Percentiles rank a stretch among this genome's conserved stretches.
Evolutionary conservation across 2,888 invertebrate genomes (phyloP).

Genomic region (Entomobrya multifasciata): DNA sequence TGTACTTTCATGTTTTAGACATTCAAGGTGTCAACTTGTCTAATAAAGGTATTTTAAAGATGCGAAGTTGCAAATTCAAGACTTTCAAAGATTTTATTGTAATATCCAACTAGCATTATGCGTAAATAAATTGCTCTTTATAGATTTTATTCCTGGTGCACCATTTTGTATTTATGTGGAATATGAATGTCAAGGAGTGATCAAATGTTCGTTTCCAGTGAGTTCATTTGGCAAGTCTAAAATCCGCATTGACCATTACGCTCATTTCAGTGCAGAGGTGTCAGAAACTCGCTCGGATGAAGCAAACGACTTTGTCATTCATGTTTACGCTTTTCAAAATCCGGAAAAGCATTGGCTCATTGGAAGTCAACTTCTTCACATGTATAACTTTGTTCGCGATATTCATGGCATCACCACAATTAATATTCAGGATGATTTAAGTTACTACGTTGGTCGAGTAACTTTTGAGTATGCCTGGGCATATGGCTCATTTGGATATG

Average conservation of each 20-base stretch:
- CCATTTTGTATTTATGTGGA: constrained; percentile 70
- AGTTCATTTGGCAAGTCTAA: constrained; percentile 32
- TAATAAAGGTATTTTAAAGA: constrained; percentile 42
- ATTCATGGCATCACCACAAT: constrained; percentile 70
- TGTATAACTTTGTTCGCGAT: constrained; percentile 70
- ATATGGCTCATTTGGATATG: constrained; percentile 73
- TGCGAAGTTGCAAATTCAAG: not conserved
- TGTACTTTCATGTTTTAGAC: constrained; percentile 74
- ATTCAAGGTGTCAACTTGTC: constrained; percentile 63
- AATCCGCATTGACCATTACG: constrained; percentile 73
- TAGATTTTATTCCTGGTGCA: constrained; percentile 65
- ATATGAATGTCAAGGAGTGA: constrained; percentile 67
- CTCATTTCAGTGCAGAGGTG: constrained; percentile 70
- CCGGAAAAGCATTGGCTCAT: constrained; percentile 73
- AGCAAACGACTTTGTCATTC: constrained; percentile 72
- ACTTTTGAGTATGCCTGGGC: constrained; percentile 69
- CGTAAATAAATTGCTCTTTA: not conserved
- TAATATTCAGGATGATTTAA: constrained; percentile 68
- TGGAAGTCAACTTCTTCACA: constrained; percentile 68
- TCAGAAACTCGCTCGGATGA: constrained; percentile 69
- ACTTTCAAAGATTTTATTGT: not conserved
- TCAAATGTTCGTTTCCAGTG: constrained; percentile 69
- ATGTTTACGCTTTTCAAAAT: constrained; percentile 77
- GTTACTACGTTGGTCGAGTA: constrained; percentile 61
- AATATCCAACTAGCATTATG: not conserved